Conservation (phyloP, 1,140 invertebrate genomes). For the Apis cerana region DNA sequence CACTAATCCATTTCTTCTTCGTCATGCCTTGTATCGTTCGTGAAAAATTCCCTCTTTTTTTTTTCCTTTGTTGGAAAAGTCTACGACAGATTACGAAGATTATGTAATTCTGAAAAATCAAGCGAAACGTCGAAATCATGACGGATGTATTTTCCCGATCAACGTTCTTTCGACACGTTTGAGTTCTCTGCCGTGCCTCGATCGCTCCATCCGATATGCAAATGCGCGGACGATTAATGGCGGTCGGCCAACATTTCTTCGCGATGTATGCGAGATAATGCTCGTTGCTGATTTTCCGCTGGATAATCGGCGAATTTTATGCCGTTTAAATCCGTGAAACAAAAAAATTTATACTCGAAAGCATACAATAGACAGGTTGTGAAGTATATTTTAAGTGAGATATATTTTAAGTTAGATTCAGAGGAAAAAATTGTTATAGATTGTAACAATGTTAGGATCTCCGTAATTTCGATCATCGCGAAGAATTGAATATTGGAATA, state of each 20-base stretch:
- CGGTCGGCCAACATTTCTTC: not conserved
- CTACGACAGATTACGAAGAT: not conserved
- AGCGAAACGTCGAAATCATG: not conserved
- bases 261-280: not conserved
- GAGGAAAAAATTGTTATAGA: too few relatives aligned
- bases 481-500: too few relatives aligned
- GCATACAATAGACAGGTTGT: too few relatives aligned
- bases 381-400: too few relatives aligned
- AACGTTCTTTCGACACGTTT: not conserved
- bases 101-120: not conserved
- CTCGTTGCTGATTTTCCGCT: not conserved
- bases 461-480: too few relatives aligned
- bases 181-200: not conserved
- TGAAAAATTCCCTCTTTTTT: too few relatives aligned
- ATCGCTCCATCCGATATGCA: constrained; percentile 12
- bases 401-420: too few relatives aligned
- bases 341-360: too few relatives aligned
- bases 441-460: too few relatives aligned
- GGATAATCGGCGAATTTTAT: not conserved
- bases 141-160: constrained; percentile 10
- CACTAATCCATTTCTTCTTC: not conserved
- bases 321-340: not conserved
- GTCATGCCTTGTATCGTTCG: not conserved
- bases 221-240: constrained; percentile 26
- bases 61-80: not conserved